Evolutionary conservation across 2,888 invertebrate species (phyloP).

Genomic region (Candidula unifasciata): DNA sequence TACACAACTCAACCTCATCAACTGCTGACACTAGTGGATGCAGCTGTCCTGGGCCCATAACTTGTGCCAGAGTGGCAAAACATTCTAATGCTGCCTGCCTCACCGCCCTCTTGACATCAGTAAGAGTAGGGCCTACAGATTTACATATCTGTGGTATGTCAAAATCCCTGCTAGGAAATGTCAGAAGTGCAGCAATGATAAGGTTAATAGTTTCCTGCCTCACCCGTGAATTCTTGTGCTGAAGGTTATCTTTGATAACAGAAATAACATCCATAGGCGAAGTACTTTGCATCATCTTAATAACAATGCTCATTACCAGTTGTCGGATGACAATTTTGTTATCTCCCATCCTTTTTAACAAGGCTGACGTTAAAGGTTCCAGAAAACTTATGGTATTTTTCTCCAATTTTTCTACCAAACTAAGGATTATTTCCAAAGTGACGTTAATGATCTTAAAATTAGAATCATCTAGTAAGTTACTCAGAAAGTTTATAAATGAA

Average conservation of each 20-base stretch:
- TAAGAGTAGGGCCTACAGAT: conserved; percentile 79
- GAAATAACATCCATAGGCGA: conserved; percentile 81
- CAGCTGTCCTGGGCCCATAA: conserved; percentile 81
- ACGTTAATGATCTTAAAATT: conserved; percentile 80
- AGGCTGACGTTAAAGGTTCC: conserved; percentile 78
- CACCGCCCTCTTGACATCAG: conserved; percentile 85
- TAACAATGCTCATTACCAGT: conserved; percentile 79
- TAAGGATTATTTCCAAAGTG: conserved; percentile 79
- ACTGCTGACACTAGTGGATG: conserved; percentile 81
- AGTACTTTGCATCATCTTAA: conserved; percentile 80
- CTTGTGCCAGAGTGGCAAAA: conserved; percentile 87
- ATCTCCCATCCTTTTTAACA: conserved; percentile 79
- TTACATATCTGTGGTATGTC: conserved; percentile 80
- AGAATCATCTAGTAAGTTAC: conserved; percentile 82
- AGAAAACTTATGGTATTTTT: conserved; percentile 78
- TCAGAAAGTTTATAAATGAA: conserved; percentile 83
- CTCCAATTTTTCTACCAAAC: conserved; percentile 78
- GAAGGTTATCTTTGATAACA: conserved; percentile 79
- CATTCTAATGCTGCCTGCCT: conserved; percentile 88
- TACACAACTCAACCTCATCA: conserved; percentile 77
- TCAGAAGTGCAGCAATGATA: conserved; percentile 86
- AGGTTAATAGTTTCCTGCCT: conserved; percentile 87
- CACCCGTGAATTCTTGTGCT: conserved; percentile 81
- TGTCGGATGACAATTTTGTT: conserved; percentile 80
- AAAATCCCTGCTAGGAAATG: conserved; percentile 88